Conservation (phyloP, 2,888 invertebrate species). For the Plutella xylostella region DNA sequence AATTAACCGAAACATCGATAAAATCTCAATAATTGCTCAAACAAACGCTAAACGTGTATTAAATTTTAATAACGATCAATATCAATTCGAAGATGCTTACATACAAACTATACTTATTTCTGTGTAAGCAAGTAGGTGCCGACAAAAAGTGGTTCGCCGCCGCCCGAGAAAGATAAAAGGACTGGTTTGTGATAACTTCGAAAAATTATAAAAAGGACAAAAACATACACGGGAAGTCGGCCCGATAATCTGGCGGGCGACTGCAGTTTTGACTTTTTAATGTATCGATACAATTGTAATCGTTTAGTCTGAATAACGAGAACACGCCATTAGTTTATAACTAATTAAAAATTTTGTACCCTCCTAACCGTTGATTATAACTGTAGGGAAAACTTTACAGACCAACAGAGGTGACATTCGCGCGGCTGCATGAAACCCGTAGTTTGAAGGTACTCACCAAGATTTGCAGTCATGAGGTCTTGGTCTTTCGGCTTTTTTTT, state of each 20-base stretch:
- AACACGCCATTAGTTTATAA: too few relatives aligned
- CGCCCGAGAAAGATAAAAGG: slow-evolving; percentile 45
- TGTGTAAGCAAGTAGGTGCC: background rate
- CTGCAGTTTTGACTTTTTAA: slow-evolving; percentile 68
- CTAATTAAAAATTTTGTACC: too few relatives aligned
- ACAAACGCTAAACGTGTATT: too few relatives aligned
- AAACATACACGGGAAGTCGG: slow-evolving; percentile 55
- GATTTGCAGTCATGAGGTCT: slow-evolving; percentile 86
- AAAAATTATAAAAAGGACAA: slow-evolving; percentile 40
- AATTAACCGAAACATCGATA: too few relatives aligned
- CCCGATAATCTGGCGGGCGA: slow-evolving; percentile 61
- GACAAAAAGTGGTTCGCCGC: slow-evolving; percentile 24
- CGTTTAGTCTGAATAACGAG: too few relatives aligned
- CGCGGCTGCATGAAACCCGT: slow-evolving; percentile 10
- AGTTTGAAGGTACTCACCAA: slow-evolving; percentile 72
- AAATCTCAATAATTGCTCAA: too few relatives aligned
- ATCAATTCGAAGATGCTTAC: too few relatives aligned
- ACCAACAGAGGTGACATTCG: too few relatives aligned
- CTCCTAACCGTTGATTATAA: too few relatives aligned
- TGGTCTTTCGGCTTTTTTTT: slow-evolving; percentile 94
- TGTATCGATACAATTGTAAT: slow-evolving; percentile 67
- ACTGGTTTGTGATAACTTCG: slow-evolving; percentile 58
- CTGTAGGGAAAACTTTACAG: too few relatives aligned
- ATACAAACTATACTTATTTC: too few relatives aligned
- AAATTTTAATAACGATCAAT: too few relatives aligned